Evolutionary conservation across 2,113 vertebrate species (phyloP), one percentile per base, ranked within the genome.

Genomic region (Ictalurus punctatus): DNA sequence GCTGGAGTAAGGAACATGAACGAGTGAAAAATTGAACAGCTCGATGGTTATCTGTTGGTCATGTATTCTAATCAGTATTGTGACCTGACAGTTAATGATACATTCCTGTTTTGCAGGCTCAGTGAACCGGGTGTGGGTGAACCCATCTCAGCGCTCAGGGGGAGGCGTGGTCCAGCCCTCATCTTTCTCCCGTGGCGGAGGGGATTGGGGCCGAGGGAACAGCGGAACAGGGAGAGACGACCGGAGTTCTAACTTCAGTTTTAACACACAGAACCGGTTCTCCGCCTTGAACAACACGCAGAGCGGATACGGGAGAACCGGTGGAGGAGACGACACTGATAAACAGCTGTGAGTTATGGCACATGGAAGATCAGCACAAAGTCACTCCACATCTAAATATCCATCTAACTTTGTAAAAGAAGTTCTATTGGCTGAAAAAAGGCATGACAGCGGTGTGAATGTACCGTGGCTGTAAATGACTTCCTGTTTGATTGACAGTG

Each of bases 201-300:
- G 90, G 27, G 91, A 94, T 65, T 93, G 93, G 94, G 90, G 84
- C 14, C 25, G 89, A 0, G 95, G 95, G 84, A 95, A 93, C 79
- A 76, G 90, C 63, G 65, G 92, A 52, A 94, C 93, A 16, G 88
- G 94, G 87, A 95, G 95, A 13, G 91, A 94, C 27, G 9, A 82
- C 12, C 94, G 92, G 76, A 90, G 91, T 85, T 92, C 94, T 0
- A 91, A 94, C 4, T 96, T 95, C 78, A 93, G 90, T 84, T 96
- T 96, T 9, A 94, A 96, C 12, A 13, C 0, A 0, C 96, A 96
- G 88, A 98, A 97, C 93, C 93, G 95, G 59, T 99, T 96, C 94
- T 93, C 96, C 23, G 82, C 90, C 0, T 91, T 96, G 81, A 88
- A 6, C n/a, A 88, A 4, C 30, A 78, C 90, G 71, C 90, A 87